Base-by-base conservation (phyloP, 2,888 invertebrate genomes). In the Mimachlamys varia region DNA sequence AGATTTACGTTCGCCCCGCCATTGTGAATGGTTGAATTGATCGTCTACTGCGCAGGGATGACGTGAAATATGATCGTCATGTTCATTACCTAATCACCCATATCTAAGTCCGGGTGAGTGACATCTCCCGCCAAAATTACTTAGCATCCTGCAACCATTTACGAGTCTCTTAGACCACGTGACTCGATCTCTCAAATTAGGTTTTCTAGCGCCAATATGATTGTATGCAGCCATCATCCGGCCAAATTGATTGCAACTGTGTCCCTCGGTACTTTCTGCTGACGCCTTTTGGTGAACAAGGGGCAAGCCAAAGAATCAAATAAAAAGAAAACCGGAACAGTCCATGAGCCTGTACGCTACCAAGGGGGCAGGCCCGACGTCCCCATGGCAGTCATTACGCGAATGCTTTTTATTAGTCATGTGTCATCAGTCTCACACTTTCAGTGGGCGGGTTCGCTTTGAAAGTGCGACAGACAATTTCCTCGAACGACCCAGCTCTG, bases 1-100 rank as follows among this genome's bases (percentile, higher is more conserved):
- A 90, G 92, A 92, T 92, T 92, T 90, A 92, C 90, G 91, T 92
- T 92, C 90, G 90, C 50, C 89, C 89, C 92, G 90, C 90, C 92
- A 91, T 92, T 92, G 92, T 92, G 89, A 90, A 76, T 55, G 88
- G 88, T 87, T 53, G 87, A 88, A 92, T 92, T 92, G 92, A 92
- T 92, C 92, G 90, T 76, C 89, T 88, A 89, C 88, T 33, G 89
- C 88, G 62, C 88, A 89, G 88, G 90, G 90, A 90, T 89, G 90
- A 91, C 89, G 89, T 89, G 92, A 92, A 91, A 92, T 91, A 89
- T 89, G 90, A 92, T 92, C 88, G 88, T 88, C 76, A 90, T 90
- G 87, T 90, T 91, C 92, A 90, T 92, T 90, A 91, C 89, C 92
- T 92, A 92, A 92, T 92, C 89, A 91, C 89, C 92, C 92, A 89